These are phyloP conservation scores for Hiodon tergisus DNA, from an alignment of 2,113 vertebrate genomes.

Conservation along the genomic window DNA sequence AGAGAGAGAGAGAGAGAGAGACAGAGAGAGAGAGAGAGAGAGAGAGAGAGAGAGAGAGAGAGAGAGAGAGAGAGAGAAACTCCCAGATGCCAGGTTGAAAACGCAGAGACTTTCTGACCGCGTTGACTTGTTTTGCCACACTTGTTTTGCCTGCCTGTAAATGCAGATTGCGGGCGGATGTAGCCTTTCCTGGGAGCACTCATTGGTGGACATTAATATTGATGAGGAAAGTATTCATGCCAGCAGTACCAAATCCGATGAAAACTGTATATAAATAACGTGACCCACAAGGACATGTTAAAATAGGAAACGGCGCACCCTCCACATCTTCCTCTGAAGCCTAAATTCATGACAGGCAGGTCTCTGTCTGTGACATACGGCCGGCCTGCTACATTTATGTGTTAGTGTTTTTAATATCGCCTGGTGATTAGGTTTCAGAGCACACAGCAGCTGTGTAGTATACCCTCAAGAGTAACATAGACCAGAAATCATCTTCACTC, in stretches of 20 bases:
- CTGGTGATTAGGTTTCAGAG: slow-evolving; percentile 1
- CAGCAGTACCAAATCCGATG: not conserved
- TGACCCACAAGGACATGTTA: not conserved
- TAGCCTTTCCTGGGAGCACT: not conserved
- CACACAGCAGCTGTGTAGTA: not conserved
- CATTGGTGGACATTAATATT: not conserved
- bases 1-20: no score
- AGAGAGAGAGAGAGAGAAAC: no score
- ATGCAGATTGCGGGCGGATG: not conserved
- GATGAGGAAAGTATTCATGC: not conserved
- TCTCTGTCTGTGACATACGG: slow-evolving; percentile 6
- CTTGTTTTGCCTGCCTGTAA: not conserved
- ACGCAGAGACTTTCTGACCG: no score
- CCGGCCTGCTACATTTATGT: not conserved
- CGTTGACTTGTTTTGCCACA: no score
- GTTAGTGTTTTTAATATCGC: slow-evolving; percentile 1
- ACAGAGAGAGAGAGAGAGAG: no score
- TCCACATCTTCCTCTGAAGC: not conserved
- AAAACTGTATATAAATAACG: slow-evolving; percentile 4
- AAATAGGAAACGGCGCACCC: slow-evolving; percentile 7
- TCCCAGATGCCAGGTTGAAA: no score
- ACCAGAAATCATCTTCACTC: not conserved
- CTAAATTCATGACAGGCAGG: not conserved
- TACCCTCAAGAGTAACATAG: no score
- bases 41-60: no score